Percentiles rank a stretch among this genome's conserved stretches.
phyloP scores from a whole-genome alignment of 2,888 invertebrate genomes.

The Callinectes sapidus region DNA sequence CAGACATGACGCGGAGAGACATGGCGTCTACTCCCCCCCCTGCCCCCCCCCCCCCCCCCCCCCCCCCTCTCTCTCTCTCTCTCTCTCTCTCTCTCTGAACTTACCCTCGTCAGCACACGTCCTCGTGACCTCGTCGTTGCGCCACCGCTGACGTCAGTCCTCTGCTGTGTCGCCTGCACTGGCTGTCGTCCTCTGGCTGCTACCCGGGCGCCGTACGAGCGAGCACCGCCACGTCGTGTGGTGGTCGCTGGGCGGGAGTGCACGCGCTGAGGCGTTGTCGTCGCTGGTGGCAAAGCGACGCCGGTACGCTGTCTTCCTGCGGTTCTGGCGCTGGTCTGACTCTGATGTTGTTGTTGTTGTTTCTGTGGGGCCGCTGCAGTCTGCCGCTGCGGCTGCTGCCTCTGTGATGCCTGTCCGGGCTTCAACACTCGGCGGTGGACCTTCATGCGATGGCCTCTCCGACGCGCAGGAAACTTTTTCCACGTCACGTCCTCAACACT shows the following conservation, averaged over 20 bases:
- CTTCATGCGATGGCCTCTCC: neutral
- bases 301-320: neutral
- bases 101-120: slow-evolving; percentile 3
- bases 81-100: neutral
- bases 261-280: neutral
- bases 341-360: neutral
- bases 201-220: neutral
- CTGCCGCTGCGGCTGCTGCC: neutral
- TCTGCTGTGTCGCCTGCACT: neutral
- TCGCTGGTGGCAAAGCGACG: neutral
- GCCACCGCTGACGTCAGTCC: neutral
- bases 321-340: neutral
- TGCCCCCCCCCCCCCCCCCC: neutral
- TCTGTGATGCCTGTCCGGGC: neutral
- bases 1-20: too few species aligned
- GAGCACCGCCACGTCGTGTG: neutral
- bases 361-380: neutral
- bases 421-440: neutral
- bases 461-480: neutral
- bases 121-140: neutral
- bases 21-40: neutral
- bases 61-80: neutral
- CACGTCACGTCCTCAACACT: neutral
- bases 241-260: neutral
- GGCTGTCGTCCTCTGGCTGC: neutral